phyloP scores from a whole-genome alignment of 2,113 vertebrate species.

The Rhinoptilus africanus region DNA sequence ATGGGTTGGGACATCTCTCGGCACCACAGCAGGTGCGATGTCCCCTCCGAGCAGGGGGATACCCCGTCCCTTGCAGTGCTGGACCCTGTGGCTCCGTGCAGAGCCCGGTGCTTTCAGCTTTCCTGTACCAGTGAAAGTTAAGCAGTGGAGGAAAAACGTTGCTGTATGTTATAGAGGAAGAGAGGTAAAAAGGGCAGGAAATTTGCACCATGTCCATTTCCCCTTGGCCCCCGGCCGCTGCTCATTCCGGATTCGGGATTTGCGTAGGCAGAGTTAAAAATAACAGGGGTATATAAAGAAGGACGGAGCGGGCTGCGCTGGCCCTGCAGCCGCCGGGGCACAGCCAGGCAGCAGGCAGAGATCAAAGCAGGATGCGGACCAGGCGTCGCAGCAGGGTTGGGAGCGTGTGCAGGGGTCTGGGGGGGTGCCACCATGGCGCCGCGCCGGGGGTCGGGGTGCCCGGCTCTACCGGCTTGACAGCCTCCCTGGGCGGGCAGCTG shows the following conservation, averaged over 20 bases:
- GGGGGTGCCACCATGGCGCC: neutral
- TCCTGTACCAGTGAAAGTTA: conserved; percentile 74
- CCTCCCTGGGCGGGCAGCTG: neutral
- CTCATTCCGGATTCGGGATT: conserved; percentile 77
- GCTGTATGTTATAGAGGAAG: conserved; percentile 72
- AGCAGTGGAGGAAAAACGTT: conserved; percentile 63
- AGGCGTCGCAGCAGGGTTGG: neutral
- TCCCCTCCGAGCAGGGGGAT: neutral
- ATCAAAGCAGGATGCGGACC: conserved; percentile 53
- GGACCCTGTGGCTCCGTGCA: neutral
- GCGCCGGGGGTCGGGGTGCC: rapidly evolving
- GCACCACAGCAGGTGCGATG: rapidly evolving
- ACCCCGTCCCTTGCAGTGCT: rapidly evolving
- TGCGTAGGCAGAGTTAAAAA: conserved; percentile 80
- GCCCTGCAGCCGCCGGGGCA: conserved; percentile 26
- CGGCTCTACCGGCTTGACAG: neutral
- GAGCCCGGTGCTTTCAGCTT: neutral
- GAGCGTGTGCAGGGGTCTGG: rapidly evolving
- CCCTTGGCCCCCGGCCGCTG: conserved; percentile 70
- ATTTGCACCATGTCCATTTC: conserved; percentile 78
- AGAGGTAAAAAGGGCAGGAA: conserved; percentile 77
- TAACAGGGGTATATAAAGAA: conserved; percentile 78
- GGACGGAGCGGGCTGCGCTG: neutral
- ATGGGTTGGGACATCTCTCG: neutral
- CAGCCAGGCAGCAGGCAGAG: conserved; percentile 35